Evolutionary conservation across 2,113 vertebrate species (phyloP), one percentile per base, ranked within the genome.

Genomic region (Siniperca knerii): DNA sequence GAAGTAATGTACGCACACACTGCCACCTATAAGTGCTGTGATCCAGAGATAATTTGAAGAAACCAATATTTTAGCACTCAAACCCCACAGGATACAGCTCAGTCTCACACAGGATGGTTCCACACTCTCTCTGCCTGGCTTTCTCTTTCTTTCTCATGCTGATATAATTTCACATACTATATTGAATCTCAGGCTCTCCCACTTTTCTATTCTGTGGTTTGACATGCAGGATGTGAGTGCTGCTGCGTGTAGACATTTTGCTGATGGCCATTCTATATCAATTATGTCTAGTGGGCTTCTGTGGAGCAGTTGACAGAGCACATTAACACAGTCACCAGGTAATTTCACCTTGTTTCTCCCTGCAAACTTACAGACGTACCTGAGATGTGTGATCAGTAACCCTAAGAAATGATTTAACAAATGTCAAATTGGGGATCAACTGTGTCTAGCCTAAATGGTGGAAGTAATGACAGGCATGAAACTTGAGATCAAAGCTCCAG

Each of bases 401-500:
- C 60, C 15, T 4, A 0, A 40, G 21, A 77, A 82, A 55, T 37
- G 0, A 81, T 89, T 73, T 65, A 25, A 66, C 55, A 69, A 52
- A 50, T 64, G 67, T 83, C 54, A 77, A 33, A 82, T 8, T 29
- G 46, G 13, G 18, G 71, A 29, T 86, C 69, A 82, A 16, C 65
- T 23, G 16, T 12, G 25, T 29, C 71, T 20, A 48, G 50, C 42
- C 68, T 35, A 12, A 66, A 42, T 35, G 6, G 1, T 72, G 1
- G 8, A 57, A 10, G 50, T 54, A 25, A 81, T 65, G 67, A 66
- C 54, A 68, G 33, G 37, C n/a, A 6, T 37, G 57, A 75, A 72
- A 67, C 33, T 42, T 60, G 5, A 91, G 77, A 89, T 83, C 58
- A 83, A 88, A 84, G 81, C 37, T 10, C 62, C 18, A 64, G 18